Base-by-base conservation (phyloP, 1,140 invertebrate species). In the Magallana gigas region DNA sequence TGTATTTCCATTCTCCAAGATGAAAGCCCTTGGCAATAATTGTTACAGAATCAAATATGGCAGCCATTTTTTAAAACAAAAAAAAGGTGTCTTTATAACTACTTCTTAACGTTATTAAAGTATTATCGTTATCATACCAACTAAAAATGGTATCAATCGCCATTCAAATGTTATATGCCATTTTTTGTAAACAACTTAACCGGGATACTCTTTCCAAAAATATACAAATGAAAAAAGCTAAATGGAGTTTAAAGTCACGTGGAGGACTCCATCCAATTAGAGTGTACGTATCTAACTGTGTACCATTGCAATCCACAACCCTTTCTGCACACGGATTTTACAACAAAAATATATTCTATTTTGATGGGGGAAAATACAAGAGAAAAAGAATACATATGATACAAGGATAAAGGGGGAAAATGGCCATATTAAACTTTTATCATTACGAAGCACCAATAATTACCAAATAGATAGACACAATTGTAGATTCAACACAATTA, bases 1-100 rank as follows among this genome's bases (percentile, higher is more conserved):
- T 76, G 68, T 76, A 76, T 76, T 76, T 76, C 68, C 68, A 29
- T 76, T 76, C 68, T 76, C 68, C 68, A 29, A 36, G 23, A 29
- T 76, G 68, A 76, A 76, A 76, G 68, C 68, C 68, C 68, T 76
- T 76, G 68, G 68, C 68, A 76, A 76, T 76, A 76, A 76, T 76
- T 76, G 68, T 76, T 76, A 76, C 68, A 76, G 68, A 29, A 29
- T 76, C 68, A 76, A 76, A 29, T 76, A 76, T 76, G 68, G 68
- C 68, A 76, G 68, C 68, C 68, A 76, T 76, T 76, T 76, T 29
- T 48, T 4, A 76, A 76, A 76, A 76, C 18, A 76, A 29, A 76
- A 76, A 64, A 29, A 76, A 76, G 29, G 68, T 76, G 68, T 76
- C 12, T 76, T 76, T 12, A 76, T 29, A 76, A 12, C 68, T 23